These are phyloP conservation scores for Chinchilla lanigera DNA, from an alignment of 2,113 vertebrate genomes.

Conservation along the genomic window DNA sequence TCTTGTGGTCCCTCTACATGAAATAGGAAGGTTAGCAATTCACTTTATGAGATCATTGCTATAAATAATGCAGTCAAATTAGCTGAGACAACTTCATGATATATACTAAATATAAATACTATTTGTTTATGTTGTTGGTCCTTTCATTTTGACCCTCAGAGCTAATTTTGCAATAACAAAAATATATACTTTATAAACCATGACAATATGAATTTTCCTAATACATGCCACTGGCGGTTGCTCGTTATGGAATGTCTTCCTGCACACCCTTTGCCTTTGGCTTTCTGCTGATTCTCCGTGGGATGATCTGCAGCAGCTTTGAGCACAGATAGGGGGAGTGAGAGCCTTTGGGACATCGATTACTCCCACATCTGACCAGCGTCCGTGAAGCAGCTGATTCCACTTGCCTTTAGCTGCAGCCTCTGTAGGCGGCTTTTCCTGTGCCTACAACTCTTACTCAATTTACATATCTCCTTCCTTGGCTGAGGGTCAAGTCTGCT, in stretches of 20 bases:
- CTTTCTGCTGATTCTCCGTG: background rate
- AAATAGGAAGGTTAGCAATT: background rate
- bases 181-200: background rate
- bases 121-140: background rate
- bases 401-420: background rate
- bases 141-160: background rate
- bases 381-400: background rate
- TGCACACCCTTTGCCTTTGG: background rate
- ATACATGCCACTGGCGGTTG: background rate
- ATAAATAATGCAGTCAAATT: background rate
- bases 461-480: background rate
- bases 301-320: background rate
- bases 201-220: background rate
- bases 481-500: background rate
- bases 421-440: background rate
- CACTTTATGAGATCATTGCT: background rate
- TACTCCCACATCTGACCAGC: background rate
- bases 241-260: background rate
- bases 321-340: background rate
- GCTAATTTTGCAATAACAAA: background rate
- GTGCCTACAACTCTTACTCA: background rate
- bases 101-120: background rate
- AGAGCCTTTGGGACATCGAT: fast-evolving
- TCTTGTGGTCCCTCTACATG: background rate
- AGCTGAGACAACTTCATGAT: background rate